These are phyloP conservation scores for Caenorhabditis drosophilae DNA, from an alignment of 2,888 invertebrate genomes.

Conservation along the genomic window DNA sequence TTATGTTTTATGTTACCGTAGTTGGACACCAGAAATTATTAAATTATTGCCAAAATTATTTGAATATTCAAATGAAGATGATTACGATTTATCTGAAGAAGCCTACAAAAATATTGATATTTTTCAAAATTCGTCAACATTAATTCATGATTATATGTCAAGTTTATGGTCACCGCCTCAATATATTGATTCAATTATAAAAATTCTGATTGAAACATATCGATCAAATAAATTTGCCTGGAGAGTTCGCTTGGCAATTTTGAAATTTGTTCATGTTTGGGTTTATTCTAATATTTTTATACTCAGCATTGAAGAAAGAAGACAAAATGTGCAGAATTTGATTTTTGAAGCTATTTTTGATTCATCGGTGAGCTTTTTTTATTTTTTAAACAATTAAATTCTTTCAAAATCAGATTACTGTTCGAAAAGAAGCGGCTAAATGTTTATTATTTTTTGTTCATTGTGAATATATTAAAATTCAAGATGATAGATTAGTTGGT, in stretches of 20 bases:
- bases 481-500: not conserved
- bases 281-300: slow-evolving; percentile 48
- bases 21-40: slow-evolving; percentile 35
- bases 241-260: slow-evolving; percentile 28
- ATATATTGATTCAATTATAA: slow-evolving; percentile 21
- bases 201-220: slow-evolving; percentile 8
- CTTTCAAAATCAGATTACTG: slow-evolving; percentile 26
- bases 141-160: slow-evolving; percentile 43
- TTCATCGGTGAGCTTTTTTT: slow-evolving; percentile 9
- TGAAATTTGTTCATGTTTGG: slow-evolving; percentile 45
- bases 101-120: slow-evolving; percentile 36
- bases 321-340: slow-evolving; percentile 8
- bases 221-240: slow-evolving; percentile 12
- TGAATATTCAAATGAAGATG: slow-evolving; percentile 42
- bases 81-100: slow-evolving; percentile 27
- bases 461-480: slow-evolving; percentile 38
- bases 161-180: slow-evolving; percentile 20
- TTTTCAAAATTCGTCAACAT: slow-evolving; percentile 13
- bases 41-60: slow-evolving; percentile 35
- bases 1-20: slow-evolving; percentile 33
- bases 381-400: not conserved
- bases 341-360: slow-evolving; percentile 28
- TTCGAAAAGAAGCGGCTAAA: slow-evolving; percentile 40
- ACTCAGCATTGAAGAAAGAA: slow-evolving; percentile 6
- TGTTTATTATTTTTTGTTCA: slow-evolving; percentile 43